Evolutionary conservation across 2,888 invertebrate species (phyloP), one percentile per base, ranked within the genome.

Genomic region (Belgica antarctica): DNA sequence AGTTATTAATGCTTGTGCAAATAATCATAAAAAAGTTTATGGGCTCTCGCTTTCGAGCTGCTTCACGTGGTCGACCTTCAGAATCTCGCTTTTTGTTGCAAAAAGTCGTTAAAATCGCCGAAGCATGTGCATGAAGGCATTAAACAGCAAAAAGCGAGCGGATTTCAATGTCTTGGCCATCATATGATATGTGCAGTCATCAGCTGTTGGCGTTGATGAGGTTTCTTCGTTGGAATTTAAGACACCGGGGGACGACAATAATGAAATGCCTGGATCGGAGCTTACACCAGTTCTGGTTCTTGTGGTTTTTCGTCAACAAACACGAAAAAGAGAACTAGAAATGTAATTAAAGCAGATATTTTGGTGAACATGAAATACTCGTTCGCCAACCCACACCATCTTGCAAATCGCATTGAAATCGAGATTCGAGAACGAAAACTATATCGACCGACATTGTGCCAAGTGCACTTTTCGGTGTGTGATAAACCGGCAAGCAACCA

Each of bases 141-240:
- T n/a, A n/a, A n/a, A n/a, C n/a, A 41, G 41, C 41, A n/a, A 41
- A 4, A 10, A 41, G 41, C n/a, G n/a, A n/a, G n/a, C n/a, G n/a
- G 31, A 62, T 34, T 1, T 62, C 62, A 59, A 59, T 24, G 59
- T 27, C 24, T 22, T n/a, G 27, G 59, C 59, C 24, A 28, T 41
- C 41, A 41, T 62, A 31, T 62, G 62, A 62, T 62, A 61, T 17
- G 24, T 61, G 61, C 61, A 61, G 27, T 61, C 62, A 34, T 62
- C 62, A 62, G 62, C 62, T 62, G 62, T 62, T 62, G 19, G 24
- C n/a, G 17, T 59, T 59, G 15, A 27, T 24, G 41, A 41, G 41
- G 41, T n/a, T 41, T 41, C 41, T 4, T n/a, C 41, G 12, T 15
- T 41, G 41, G 41, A 41, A 41, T 41, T n/a, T n/a, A n/a, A n/a